Base-by-base conservation (phyloP, 53 echinoderm and acorn worm genomes). In the Paelopatides confundens region DNA sequence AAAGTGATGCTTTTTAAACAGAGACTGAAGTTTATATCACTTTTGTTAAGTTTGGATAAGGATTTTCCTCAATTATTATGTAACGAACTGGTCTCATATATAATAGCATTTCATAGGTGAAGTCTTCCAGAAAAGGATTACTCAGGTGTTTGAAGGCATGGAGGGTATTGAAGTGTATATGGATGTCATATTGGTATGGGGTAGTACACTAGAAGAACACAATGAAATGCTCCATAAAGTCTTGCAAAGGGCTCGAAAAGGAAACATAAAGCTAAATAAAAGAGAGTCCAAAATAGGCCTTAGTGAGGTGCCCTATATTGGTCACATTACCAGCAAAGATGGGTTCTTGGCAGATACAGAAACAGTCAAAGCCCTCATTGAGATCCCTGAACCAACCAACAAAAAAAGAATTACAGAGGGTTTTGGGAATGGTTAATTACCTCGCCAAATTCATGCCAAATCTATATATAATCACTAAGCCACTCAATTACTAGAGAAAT, bases 151-250 rank as follows among this genome's bases (percentile, higher is more conserved):
- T 37, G 63, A 83, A n/a, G 83, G 30, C 29, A 0, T 83, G 13
- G 63, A 83, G 10, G 83, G 83, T 18, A 34, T 65, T 37, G 85
- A 84, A 8, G n/a, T 84, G 13, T 39, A 71, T 5, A 68, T 69
- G 35, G 90, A 93, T 43, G 90, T 87, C 35, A 88, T 93, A n/a
- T 38, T 93, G 27, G 64, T 64, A 8, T 84, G 65, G 63, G 85
- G 85, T 26, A 29, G 36, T 28, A 39, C 18, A 5, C 23, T 29
- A 10, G 46, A 11, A 14, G 38, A 84, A 21, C 85, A 84, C 12
- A 65, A 84, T 17, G 34, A 84, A 31, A 21, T 65, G 36, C n/a
- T 84, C 11, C 23, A 63, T 2, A 13, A 37, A 62, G 65, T 84
- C 8, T 58, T 84, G 26, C 35, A 84, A 84, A 21, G 85, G 17